Evolutionary conservation across 2,113 vertebrate genomes (phyloP), one percentile per base, ranked within the genome.

Genomic region (Ciconia stormi): DNA sequence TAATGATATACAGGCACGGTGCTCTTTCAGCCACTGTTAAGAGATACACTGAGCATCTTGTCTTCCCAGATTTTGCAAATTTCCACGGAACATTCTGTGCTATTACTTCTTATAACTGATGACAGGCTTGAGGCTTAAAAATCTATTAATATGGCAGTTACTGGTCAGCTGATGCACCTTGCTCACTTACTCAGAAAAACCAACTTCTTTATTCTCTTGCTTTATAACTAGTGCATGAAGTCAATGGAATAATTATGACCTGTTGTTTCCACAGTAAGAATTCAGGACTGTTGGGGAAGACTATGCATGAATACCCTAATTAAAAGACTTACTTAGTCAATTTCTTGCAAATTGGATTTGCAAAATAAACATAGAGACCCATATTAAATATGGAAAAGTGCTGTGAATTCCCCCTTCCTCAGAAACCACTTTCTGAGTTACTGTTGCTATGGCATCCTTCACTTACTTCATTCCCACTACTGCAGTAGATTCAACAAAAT

Each of bases 381-480:
- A 25, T 15, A 53, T 50, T 81, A 74, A 94, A 66, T 71, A 66
- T 27, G 55, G 26, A 70, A 77, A 94, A 89, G 15, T 85, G 70
- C 56, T 52, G 14, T 76, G 56, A 94, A 65, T 50, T 50, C 13
- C 29, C 4, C 34, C 16, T 90, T 82, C 27, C 40, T 90, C 89
- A 46, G 49, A 90, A 76, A 82, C 62, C 73, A 30, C 62, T 62
- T 71, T 90, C 49, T 87, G 63, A 83, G 42, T 58, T 92, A 36
- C 71, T 38, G 95, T 96, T 97, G 93, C 95, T 92, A 97, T 96
- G 91, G 77, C 49, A 91, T 73, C 49, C 18, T 79, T 93, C 73
- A 58, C 63, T 93, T 86, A 59, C n/a, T 90, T 84, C n/a, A 30
- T 65, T 87, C 61, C 44, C 73, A 58, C 27, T 58, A 42, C 38